Evolutionary conservation across 2,113 vertebrate genomes (phyloP).

Genomic region (Zootoca vivipara): DNA sequence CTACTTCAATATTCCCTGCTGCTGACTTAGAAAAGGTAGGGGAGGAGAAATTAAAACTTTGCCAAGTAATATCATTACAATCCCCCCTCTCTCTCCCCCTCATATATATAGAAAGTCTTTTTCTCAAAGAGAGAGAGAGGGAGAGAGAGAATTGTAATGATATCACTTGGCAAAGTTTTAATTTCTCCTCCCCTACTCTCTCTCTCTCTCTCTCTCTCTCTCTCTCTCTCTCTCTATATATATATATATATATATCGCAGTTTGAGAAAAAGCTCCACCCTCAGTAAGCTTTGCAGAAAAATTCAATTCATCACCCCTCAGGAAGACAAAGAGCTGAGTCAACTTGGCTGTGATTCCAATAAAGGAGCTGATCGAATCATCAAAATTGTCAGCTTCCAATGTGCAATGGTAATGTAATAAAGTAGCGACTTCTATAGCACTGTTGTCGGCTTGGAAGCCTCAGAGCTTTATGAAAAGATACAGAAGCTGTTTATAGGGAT

Average conservation of each 20-base stretch:
- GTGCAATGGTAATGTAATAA: constrained; percentile 16
- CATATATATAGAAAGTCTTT: no score
- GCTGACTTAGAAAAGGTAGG: not conserved
- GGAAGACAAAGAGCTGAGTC: constrained; percentile 8
- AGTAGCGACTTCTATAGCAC: not conserved
- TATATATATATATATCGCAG: no score
- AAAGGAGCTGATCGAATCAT: constrained; percentile 25
- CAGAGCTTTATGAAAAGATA: not conserved
- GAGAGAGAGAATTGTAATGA: not conserved
- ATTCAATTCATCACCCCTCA: not conserved
- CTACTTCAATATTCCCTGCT: not conserved
- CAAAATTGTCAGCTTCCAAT: constrained; percentile 16
- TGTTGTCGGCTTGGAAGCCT: not conserved
- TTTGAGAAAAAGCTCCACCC: not conserved
- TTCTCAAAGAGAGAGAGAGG: not conserved
- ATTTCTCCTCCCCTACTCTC: no score
- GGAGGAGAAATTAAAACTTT: not conserved
- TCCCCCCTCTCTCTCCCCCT: not conserved
- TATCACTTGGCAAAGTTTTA: not conserved
- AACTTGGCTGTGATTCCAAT: constrained; percentile 24
- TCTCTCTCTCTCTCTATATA: no score
- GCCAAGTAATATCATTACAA: not conserved
- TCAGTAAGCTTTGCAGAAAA: not conserved
- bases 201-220: no score
- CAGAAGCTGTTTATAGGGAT: constrained; percentile 6